Evolutionary conservation across 2,113 vertebrate species (phyloP).

Genomic region (cattle (Bos taurus)): ARS-UCD2.0 NC_037348.1:63619001-63619500

Average conservation of each 20-base stretch:
- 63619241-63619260: slow-evolving; percentile 24
- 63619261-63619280: not conserved
- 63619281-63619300: not conserved
- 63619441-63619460: slow-evolving; percentile 65
- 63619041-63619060: slow-evolving; percentile 58
- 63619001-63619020: slow-evolving; percentile 55
- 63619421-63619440: slow-evolving; percentile 59
- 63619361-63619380: slow-evolving; percentile 68
- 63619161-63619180: not conserved
- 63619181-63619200: slow-evolving; percentile 30
- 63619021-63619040: not conserved
- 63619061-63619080: slow-evolving; percentile 63
- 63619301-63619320: not conserved
- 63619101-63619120: slow-evolving; percentile 54
- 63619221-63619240: slow-evolving; percentile 28
- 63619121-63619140: slow-evolving; percentile 59
- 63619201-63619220: slow-evolving; percentile 15
- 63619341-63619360: slow-evolving; percentile 42
- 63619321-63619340: not conserved
- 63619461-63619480: slow-evolving; percentile 73
- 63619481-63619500: slow-evolving; percentile 75
- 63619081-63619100: slow-evolving; percentile 68
- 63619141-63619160: slow-evolving; percentile 13
- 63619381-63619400: slow-evolving; percentile 51
- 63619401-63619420: slow-evolving; percentile 73